Base-by-base conservation (phyloP, 2,797 vertebrate species). In the Poeciliopsis infans region DNA sequence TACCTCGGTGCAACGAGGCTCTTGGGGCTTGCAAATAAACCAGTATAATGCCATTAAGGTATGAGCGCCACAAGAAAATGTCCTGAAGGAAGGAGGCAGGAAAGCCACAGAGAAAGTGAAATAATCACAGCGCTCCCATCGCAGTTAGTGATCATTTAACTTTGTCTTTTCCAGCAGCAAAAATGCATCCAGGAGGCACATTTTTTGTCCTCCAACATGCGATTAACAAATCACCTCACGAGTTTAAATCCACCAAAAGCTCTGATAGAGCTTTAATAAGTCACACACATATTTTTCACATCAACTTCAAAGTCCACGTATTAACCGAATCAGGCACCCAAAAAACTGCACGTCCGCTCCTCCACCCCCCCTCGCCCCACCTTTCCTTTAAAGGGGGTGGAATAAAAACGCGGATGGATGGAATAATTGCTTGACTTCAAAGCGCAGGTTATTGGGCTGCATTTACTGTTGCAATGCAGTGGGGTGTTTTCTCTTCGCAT, bases 401-500 rank as follows among this genome's bases (percentile, higher is more conserved):
- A 91, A 92, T 87, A 90, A 89, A 91, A 92, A 91, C 51, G 84
- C 84, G 78, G 77, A 93, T 83, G 80, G 82, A 90, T 90, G 87
- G 84, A 92, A 93, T 93, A 93, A 93, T 93, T 94, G 91, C 82
- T 82, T 16, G 15, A 93, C 92, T 94, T 95, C 93, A 95, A 94
- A 94, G 91, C 76, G 79, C 87, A 92, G 90, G 87, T 92, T 93
- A 90, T 91, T 93, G 88, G 89, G 81, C 84, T 71, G 82, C 82
- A 71, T 91, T 93, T 90, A 83, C 86, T 89, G 91, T 89, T 84
- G 76, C 76, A 77, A 75, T 86, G 87, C 88, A 90, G 80, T 74
- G 77, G 87, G 84, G 80, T 86, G 77, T 91, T 92, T 92, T 88
- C 84, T 78, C 74, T 87, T 86, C 75, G 87, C 79, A 85, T 89